These are phyloP conservation scores for Cyrtorhinus lividipennis DNA, from an alignment of 1,140 invertebrate genomes.

Conservation along the genomic window DNA sequence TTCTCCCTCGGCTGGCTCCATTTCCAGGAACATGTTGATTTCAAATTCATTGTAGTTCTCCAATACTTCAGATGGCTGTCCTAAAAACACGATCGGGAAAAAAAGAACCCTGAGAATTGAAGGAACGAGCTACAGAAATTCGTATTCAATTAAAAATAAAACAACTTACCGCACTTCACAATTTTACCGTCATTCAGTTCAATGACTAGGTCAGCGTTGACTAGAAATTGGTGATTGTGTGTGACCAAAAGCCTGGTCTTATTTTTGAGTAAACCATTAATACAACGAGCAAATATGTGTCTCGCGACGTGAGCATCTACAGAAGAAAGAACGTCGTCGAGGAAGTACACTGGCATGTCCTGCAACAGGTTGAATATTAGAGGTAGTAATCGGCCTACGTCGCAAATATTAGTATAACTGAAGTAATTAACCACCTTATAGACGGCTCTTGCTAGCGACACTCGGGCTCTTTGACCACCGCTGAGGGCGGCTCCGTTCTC, in stretches of 20 bases:
- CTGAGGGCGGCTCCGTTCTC: constrained; percentile 76
- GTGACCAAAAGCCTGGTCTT: constrained; percentile 81
- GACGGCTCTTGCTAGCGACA: constrained; percentile 78
- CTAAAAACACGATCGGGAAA: no score
- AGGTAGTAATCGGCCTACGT: no score
- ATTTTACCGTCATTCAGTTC: constrained; percentile 60
- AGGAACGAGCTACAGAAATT: no score
- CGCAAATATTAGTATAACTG: constrained; percentile 2
- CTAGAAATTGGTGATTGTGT: constrained; percentile 64
- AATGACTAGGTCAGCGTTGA: constrained; percentile 57
- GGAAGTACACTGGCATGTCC: constrained; percentile 63
- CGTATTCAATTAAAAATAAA: no score
- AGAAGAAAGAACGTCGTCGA: constrained; percentile 87
- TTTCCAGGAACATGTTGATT: no score
- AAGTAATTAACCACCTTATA: constrained; percentile 47
- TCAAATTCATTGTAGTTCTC: no score
- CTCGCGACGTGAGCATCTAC: constrained; percentile 75
- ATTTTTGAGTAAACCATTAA: constrained; percentile 59
- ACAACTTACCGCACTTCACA: no score
- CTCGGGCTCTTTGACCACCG: constrained; percentile 80
- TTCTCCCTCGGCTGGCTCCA: no score
- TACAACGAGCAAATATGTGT: constrained; percentile 71
- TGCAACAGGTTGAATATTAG: constrained; percentile 29
- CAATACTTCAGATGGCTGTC: no score
- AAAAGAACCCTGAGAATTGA: no score